A percentile compares a stretch with the other conserved stretches of the same genome.
These are phyloP conservation scores for Aphodius sticticus DNA, from an alignment of 2,888 invertebrate species.

Conservation along the genomic window DNA sequence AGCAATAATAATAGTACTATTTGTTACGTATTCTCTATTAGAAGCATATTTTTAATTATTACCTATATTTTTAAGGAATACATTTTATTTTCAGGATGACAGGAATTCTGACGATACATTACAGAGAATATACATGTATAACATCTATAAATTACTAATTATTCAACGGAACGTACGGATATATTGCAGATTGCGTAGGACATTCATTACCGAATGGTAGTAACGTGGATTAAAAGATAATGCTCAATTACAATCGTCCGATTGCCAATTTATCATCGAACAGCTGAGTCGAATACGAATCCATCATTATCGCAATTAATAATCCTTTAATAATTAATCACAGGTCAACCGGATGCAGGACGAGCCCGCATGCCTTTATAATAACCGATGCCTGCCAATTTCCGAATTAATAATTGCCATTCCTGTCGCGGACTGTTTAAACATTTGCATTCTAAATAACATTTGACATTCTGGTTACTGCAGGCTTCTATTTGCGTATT, in stretches of 20 bases:
- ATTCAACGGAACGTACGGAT: neutral
- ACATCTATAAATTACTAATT: neutral
- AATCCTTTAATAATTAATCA: constrained; percentile 22
- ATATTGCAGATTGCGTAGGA: neutral
- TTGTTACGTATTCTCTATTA: no score
- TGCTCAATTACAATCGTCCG: constrained; percentile 11
- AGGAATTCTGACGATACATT: neutral
- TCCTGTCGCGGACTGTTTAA: neutral
- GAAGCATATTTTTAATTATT: no score
- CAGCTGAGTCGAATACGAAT: neutral
- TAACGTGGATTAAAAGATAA: neutral
- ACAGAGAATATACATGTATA: neutral
- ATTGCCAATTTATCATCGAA: constrained; percentile 11
- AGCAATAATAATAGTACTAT: no score
- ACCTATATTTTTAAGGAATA: no score
- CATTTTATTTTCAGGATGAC: no score
- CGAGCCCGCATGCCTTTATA: constrained; percentile 11
- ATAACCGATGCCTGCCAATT: constrained; percentile 9
- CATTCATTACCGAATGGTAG: constrained; percentile 9
- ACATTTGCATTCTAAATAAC: neutral
- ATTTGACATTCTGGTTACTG: neutral
- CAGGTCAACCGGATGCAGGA: constrained; percentile 14
- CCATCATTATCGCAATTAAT: constrained; percentile 24
- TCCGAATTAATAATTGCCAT: constrained; percentile 15
- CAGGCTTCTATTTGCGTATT: neutral